Percentiles rank a stretch among this genome's conserved stretches.
Conservation (phyloP, 2,797 vertebrate species). For the Lacerta agilis region DNA sequence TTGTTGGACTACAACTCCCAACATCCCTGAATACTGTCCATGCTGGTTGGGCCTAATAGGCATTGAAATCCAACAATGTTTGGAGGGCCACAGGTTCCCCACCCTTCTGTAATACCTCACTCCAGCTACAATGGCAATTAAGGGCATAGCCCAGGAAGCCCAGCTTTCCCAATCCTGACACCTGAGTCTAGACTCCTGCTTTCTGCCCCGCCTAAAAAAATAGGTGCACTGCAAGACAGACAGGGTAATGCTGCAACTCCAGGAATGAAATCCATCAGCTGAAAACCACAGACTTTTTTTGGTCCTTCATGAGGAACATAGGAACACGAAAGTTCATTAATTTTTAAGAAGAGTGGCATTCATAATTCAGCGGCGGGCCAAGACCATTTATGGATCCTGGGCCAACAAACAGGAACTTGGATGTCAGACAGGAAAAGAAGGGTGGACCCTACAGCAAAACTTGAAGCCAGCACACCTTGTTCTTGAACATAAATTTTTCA, state of each 20-base stretch:
- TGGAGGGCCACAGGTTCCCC: background rate
- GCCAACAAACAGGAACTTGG: background rate
- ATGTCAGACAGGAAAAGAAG: rapidly evolving
- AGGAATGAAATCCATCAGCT: background rate
- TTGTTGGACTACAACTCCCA: background rate
- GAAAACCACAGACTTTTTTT: background rate
- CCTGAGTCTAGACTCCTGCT: background rate
- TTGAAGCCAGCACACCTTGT: constrained; percentile 49
- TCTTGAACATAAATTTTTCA: constrained; percentile 44
- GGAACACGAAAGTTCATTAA: background rate
- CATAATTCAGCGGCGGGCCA: background rate
- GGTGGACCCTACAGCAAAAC: constrained; percentile 12
- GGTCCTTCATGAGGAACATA: background rate
- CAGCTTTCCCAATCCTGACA: background rate
- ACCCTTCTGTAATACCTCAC: background rate
- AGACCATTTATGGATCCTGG: rapidly evolving
- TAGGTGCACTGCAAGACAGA: background rate
- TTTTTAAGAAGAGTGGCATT: background rate
- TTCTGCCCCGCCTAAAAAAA: background rate
- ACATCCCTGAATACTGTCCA: background rate
- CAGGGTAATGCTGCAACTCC: background rate
- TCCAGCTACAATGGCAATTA: background rate
- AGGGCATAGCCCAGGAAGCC: background rate
- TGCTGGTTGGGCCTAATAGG: background rate
- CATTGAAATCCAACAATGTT: background rate